Evolutionary conservation across 1,140 invertebrate species (phyloP).

Genomic region (Rhyzopertha dominica): DNA sequence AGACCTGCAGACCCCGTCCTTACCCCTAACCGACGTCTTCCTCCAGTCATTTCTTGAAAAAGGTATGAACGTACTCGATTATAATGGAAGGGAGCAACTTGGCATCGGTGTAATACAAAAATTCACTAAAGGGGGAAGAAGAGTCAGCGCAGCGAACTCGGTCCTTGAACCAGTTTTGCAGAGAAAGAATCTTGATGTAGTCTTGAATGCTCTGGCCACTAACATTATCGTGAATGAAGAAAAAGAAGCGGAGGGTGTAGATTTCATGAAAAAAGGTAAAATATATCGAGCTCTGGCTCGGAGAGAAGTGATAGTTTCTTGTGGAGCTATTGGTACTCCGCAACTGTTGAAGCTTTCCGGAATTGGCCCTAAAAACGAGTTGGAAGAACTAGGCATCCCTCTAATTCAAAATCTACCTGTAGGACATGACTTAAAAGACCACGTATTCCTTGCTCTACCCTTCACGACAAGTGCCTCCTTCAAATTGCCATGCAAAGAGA

Average conservation of each 20-base stretch:
- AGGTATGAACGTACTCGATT: too few relatives aligned
- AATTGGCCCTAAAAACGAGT: constrained; percentile 66
- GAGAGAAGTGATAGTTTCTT: constrained; percentile 71
- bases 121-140: constrained; percentile 36
- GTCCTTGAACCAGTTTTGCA: constrained; percentile 50
- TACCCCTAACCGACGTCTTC: too few relatives aligned
- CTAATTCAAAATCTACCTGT: constrained; percentile 65
- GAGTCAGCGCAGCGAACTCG: constrained; percentile 52
- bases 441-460: constrained; percentile 53
- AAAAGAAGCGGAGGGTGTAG: constrained; percentile 63
- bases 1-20: too few relatives aligned
- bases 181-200: constrained; percentile 60
- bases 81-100: too few relatives aligned
- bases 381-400: constrained; percentile 57
- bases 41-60: too few relatives aligned
- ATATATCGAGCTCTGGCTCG: constrained; percentile 46
- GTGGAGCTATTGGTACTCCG: constrained; percentile 68
- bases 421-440: constrained; percentile 72
- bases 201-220: constrained; percentile 61
- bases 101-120: too few relatives aligned
- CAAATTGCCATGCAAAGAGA: constrained; percentile 7
- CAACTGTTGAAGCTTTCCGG: constrained; percentile 83
- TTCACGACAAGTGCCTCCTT: constrained; percentile 32
- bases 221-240: constrained; percentile 58
- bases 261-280: constrained; percentile 55